Evolutionary conservation across 2,888 invertebrate genomes (phyloP).

Genomic region (Ganaspis brasiliensis): DNA sequence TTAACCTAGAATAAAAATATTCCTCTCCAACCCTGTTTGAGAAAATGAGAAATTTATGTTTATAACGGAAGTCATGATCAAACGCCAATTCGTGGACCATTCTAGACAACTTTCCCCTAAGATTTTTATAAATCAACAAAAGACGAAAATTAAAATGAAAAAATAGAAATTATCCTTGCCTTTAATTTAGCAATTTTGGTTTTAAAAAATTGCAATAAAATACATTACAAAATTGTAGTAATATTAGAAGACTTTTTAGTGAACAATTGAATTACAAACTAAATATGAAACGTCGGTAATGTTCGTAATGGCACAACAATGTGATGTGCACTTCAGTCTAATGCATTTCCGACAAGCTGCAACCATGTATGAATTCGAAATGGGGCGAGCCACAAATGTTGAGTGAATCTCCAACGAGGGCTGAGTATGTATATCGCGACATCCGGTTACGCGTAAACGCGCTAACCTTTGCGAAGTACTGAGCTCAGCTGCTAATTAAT

Average conservation of each 20-base stretch:
- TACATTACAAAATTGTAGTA: conserved; percentile 12
- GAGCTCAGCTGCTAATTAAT: conserved; percentile 54
- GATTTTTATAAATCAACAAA: too few relatives aligned
- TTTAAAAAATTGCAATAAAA: too few relatives aligned
- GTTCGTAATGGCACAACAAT: conserved; percentile 69
- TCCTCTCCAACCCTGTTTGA: too few relatives aligned
- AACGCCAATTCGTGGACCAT: too few relatives aligned
- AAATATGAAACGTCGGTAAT: conserved; percentile 61
- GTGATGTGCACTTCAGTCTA: conserved; percentile 69
- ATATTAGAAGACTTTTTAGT: conserved; percentile 60
- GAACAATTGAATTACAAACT: conserved; percentile 58
- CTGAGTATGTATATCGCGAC: conserved; percentile 44
- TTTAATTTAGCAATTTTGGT: too few relatives aligned
- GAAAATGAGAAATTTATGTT: too few relatives aligned
- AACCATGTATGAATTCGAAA: conserved; percentile 50
- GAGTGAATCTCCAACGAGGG: conserved; percentile 49
- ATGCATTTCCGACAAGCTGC: conserved; percentile 61
- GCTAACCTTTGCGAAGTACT: conserved; percentile 48
- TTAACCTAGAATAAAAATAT: too few relatives aligned
- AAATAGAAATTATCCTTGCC: too few relatives aligned
- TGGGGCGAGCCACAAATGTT: conserved; percentile 55
- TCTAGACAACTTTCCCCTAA: too few relatives aligned
- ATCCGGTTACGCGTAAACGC: conserved; percentile 47
- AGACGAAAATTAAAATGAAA: too few relatives aligned
- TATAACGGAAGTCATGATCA: too few relatives aligned